A percentile compares a stretch with the other conserved stretches of the same genome.
Conservation (phyloP, 1,140 invertebrate genomes). For the Medauroidea extradentata region DNA sequence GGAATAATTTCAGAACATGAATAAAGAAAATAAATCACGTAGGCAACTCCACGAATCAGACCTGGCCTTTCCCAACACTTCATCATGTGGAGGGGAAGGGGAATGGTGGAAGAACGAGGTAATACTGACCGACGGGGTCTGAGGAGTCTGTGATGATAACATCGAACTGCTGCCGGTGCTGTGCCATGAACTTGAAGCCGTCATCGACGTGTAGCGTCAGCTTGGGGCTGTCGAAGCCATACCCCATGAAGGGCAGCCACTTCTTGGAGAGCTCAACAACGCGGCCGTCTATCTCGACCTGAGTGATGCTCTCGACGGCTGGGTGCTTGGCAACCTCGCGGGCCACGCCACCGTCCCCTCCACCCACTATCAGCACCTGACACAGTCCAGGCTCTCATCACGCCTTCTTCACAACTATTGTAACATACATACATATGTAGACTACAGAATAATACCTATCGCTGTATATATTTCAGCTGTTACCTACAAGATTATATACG, state of each 20-base stretch:
- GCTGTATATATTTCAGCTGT: too few species aligned
- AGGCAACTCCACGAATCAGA: too few species aligned
- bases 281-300: conserved; percentile 92
- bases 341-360: conserved; percentile 94
- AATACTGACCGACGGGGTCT: conserved; percentile 76
- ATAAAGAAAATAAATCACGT: too few species aligned
- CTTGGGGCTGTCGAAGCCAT: conserved; percentile 79
- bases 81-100: too few species aligned
- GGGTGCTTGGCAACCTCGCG: conserved; percentile 94
- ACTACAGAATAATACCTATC: too few species aligned
- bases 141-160: conserved; percentile 98
- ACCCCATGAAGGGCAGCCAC: conserved; percentile 86
- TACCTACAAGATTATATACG: too few species aligned
- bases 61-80: too few species aligned
- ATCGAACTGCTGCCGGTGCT: conserved; percentile 84
- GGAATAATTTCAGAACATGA: too few species aligned
- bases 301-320: conserved; percentile 75
- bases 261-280: conserved; percentile 92
- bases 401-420: too few species aligned
- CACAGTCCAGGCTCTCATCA: neutral
- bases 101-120: too few species aligned
- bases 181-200: conserved; percentile 91
- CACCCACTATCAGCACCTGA: conserved; percentile 90
- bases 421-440: too few species aligned
- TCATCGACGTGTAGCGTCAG: conserved; percentile 83